Evolutionary conservation across 2,113 vertebrate species (phyloP).

Genomic region (Alaudala cheleensis): DNA sequence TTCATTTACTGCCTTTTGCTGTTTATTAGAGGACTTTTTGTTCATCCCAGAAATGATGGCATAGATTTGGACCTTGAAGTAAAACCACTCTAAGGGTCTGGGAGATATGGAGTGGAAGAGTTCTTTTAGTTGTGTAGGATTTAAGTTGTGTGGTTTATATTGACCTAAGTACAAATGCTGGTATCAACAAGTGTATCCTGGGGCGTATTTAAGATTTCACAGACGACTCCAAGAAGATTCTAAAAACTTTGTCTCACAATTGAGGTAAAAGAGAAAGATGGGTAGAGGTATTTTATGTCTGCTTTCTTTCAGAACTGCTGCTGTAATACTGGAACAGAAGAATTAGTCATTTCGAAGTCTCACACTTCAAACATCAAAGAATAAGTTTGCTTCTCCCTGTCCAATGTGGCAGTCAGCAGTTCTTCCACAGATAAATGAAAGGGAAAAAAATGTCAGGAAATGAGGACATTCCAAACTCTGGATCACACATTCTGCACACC

Average conservation of each 20-base stretch:
- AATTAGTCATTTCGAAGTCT: not conserved
- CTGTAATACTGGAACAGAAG: not conserved
- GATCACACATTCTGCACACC: not conserved
- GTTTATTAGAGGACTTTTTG: not conserved
- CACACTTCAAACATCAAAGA: not conserved
- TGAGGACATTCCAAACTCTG: not conserved
- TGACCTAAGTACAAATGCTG: not conserved
- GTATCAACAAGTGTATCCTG: not conserved
- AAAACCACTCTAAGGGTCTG: not conserved
- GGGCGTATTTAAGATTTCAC: not conserved
- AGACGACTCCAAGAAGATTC: not conserved
- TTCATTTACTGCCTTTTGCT: not conserved
- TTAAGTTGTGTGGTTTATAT: not conserved
- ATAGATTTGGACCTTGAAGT: not conserved
- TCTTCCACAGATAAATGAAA: not conserved
- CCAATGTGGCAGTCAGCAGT: conserved; percentile 15
- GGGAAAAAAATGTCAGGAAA: not conserved
- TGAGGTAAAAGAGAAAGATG: not conserved
- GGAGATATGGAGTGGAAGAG: not conserved
- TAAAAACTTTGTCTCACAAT: not conserved
- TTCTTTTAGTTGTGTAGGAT: not conserved
- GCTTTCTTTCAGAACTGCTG: not conserved
- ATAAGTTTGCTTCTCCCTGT: not conserved
- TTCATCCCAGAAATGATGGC: not conserved
- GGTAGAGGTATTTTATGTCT: not conserved